Conservation (phyloP, 2,888 invertebrate genomes). For the Sesamia inferens region DNA sequence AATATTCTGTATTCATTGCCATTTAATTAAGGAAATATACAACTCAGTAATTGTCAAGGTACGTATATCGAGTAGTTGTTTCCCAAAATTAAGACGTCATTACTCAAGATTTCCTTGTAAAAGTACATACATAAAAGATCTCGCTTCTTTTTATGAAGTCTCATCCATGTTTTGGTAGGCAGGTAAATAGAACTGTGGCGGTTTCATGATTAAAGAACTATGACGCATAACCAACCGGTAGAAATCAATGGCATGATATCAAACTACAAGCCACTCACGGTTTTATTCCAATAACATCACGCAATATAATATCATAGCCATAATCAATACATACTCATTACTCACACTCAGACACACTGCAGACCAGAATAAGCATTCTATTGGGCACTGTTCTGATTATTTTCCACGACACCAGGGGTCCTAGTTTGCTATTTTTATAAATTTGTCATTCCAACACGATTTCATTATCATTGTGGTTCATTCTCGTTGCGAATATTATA, state of each 20-base stretch:
- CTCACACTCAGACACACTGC: too few relatives aligned
- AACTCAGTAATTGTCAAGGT: slow-evolving; percentile 7
- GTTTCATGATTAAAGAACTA: background rate
- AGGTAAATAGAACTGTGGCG: background rate
- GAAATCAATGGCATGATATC: background rate
- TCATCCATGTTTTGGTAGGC: background rate
- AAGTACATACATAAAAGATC: background rate
- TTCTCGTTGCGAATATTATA: too few relatives aligned
- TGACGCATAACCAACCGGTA: background rate
- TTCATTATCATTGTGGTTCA: too few relatives aligned
- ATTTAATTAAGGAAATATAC: slow-evolving; percentile 21
- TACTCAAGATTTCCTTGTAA: slow-evolving; percentile 7
- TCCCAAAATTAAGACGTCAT: slow-evolving; percentile 15
- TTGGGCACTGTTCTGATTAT: too few relatives aligned
- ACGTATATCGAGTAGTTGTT: slow-evolving; percentile 1
- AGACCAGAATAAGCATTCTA: too few relatives aligned
- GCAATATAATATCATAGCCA: background rate
- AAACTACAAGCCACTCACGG: background rate
- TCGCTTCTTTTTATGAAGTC: background rate
- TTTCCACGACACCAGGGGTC: too few relatives aligned
- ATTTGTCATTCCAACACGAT: too few relatives aligned
- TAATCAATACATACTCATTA: background rate
- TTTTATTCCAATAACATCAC: background rate
- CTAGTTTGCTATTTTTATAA: too few relatives aligned
- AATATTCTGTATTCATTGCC: slow-evolving; percentile 24